phyloP scores from a whole-genome alignment of 2,888 invertebrate species.

The Oithona nana region DNA sequence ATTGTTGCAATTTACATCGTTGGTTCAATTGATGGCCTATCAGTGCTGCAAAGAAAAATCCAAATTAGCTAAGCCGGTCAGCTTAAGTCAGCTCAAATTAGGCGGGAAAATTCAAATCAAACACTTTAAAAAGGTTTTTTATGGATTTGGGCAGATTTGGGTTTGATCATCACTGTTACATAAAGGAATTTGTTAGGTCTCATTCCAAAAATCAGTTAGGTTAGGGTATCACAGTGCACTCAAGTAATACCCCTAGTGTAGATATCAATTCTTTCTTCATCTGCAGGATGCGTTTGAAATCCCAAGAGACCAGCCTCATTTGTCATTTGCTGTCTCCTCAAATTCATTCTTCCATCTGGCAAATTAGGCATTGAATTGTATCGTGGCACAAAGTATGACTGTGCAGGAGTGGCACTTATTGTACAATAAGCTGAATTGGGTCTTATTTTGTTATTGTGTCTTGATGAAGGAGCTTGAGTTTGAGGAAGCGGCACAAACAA shows the following conservation, averaged over 20 bases:
- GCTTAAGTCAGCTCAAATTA: not conserved
- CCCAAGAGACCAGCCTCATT: not conserved
- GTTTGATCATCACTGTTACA: too few relatives aligned
- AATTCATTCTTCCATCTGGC: too few relatives aligned
- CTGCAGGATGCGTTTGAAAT: conserved; percentile 7
- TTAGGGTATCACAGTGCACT: too few relatives aligned
- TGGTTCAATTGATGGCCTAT: conserved; percentile 16
- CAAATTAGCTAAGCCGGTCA: not conserved
- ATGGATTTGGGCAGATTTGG: too few relatives aligned
- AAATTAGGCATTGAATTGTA: conserved; percentile 14
- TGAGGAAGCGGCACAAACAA: too few relatives aligned
- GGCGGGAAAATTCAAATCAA: too few relatives aligned
- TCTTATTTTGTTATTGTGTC: not conserved
- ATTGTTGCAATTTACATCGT: not conserved
- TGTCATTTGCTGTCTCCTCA: not conserved
- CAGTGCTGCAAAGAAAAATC: conserved; percentile 1
- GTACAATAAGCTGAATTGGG: not conserved
- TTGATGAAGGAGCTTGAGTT: not conserved
- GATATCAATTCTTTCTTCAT: conserved; percentile 5
- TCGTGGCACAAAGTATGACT: not conserved
- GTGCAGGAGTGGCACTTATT: not conserved
- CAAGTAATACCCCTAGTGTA: conserved; percentile 14
- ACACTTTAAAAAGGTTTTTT: too few relatives aligned
- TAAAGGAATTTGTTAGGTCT: too few relatives aligned
- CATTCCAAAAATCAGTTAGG: too few relatives aligned